Percentiles rank a stretch among this genome's conserved stretches.
phyloP scores from a whole-genome alignment of 2,113 vertebrate genomes.

The Trichomycterus rosablanca region DNA sequence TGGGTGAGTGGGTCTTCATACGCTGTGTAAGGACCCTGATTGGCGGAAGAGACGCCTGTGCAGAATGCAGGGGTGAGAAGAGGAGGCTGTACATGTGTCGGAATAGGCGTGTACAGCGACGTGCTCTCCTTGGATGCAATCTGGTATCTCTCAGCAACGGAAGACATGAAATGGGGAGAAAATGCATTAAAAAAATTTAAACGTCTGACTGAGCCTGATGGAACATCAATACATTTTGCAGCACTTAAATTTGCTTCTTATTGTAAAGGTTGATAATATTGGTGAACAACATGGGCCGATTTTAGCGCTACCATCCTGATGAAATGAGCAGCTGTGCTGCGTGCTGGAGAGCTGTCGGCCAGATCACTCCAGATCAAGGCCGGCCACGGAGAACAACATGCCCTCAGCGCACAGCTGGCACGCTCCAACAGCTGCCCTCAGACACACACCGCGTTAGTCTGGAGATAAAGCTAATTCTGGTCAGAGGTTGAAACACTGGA shows the following conservation, averaged over 20 bases:
- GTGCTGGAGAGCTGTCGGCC: conserved; percentile 46
- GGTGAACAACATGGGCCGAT: no score
- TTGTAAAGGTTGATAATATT: conserved; percentile 23
- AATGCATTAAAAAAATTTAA: no score
- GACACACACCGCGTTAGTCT: conserved; percentile 32
- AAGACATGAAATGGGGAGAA: no score
- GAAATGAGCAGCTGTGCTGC: conserved; percentile 52
- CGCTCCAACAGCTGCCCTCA: conserved; percentile 24
- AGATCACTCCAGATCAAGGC: conserved; percentile 64
- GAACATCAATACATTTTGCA: conserved; percentile 32
- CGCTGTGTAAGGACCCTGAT: no score
- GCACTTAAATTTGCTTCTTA: conserved; percentile 31
- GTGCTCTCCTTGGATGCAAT: no score
- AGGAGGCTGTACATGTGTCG: no score
- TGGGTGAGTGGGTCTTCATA: no score
- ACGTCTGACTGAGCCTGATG: conserved; percentile 21
- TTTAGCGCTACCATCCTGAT: conserved; percentile 44
- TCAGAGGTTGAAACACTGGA: not conserved
- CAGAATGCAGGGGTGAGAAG: not conserved
- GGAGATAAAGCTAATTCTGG: not conserved
- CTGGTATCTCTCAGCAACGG: no score
- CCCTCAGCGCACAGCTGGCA: conserved; percentile 56
- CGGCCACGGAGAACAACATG: conserved; percentile 50
- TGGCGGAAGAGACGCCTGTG: no score
- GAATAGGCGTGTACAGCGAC: not conserved